Conservation (phyloP, 2,113 vertebrate species). For the Dolichallabes microphthalmus region DNA sequence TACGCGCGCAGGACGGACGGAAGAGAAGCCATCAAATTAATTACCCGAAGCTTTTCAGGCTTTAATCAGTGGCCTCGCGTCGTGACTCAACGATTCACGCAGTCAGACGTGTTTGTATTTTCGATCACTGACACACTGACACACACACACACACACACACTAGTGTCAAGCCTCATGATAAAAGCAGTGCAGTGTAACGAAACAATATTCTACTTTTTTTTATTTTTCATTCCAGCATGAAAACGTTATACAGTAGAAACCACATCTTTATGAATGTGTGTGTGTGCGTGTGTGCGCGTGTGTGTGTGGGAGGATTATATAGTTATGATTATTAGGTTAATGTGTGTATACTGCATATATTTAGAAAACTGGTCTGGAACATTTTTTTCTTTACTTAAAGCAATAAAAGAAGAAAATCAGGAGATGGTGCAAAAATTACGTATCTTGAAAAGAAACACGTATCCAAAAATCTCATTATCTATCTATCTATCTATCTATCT, state of each 20-base stretch:
- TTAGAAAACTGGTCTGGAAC: neutral
- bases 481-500: too few relatives aligned
- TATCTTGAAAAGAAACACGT: neutral
- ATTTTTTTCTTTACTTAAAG: neutral
- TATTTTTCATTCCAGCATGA: neutral
- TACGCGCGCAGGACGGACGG: slow-evolving; percentile 44
- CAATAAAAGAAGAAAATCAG: neutral
- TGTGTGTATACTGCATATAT: neutral
- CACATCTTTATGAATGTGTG: neutral
- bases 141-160: neutral
- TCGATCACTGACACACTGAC: neutral
- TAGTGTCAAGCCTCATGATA: neutral
- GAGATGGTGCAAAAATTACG: neutral
- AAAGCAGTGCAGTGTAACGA: neutral
- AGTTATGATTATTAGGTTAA: neutral
- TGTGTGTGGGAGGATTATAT: neutral
- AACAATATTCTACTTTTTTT: neutral
- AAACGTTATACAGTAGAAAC: neutral
- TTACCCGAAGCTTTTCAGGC: slow-evolving; percentile 37
- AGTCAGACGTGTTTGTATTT: slow-evolving; percentile 7
- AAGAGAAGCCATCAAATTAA: slow-evolving; percentile 51
- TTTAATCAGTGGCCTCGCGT: slow-evolving; percentile 51
- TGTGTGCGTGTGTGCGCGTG: neutral
- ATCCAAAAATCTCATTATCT: too few relatives aligned
- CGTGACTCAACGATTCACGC: neutral